Evolutionary conservation across 2,797 vertebrate genomes (phyloP).

Genomic region (Carcharodon carcharias): DNA sequence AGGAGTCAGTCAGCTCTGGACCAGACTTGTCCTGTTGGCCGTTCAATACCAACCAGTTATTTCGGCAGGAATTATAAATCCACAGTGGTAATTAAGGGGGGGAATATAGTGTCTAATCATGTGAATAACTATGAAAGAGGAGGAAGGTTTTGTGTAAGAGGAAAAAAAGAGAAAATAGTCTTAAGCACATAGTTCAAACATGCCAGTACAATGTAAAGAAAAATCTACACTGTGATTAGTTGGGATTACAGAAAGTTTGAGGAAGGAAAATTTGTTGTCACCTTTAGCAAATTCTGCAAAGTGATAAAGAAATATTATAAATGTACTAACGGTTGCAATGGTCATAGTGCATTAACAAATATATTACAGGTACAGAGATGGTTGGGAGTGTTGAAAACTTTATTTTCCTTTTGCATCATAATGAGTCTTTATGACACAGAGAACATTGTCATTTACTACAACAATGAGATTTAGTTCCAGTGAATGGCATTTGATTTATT

Average conservation of each 20-base stretch:
- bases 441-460: neutral
- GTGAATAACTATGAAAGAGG: neutral
- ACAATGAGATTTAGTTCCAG: neutral
- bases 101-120: neutral
- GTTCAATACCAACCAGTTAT: neutral
- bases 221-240: neutral
- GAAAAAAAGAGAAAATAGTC: neutral
- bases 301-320: neutral
- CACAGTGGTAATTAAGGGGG: neutral
- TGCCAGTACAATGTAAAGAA: neutral
- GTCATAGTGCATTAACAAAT: neutral
- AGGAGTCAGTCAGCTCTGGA: neutral
- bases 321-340: neutral
- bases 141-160: neutral
- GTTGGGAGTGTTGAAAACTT: neutral
- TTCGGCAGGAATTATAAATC: neutral
- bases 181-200: neutral
- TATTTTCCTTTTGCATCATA: neutral
- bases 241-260: neutral
- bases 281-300: neutral
- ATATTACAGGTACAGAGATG: neutral
- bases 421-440: neutral
- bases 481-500: neutral
- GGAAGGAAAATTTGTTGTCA: neutral
- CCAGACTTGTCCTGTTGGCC: neutral